Evolutionary conservation across 2,888 invertebrate species (phyloP), one percentile per base, ranked within the genome.

Genomic region (Coremacera marginata): DNA sequence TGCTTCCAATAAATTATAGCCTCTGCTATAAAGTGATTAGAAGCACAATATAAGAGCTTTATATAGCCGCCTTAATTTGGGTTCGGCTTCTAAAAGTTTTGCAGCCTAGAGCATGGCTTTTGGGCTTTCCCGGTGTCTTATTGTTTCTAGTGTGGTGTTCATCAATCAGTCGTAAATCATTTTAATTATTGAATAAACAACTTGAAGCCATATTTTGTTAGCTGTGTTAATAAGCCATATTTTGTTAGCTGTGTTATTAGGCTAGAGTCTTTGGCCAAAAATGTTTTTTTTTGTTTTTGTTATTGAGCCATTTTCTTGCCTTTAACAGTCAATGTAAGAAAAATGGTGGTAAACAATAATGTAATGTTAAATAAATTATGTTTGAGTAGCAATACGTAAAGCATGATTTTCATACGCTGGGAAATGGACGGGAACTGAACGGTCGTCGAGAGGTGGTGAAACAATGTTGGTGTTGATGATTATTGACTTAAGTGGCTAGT

Each of bases 131-230:
- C 5, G 14, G 27, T 60, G 11, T 60, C 7, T 60, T 60, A n/a
- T 60, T 27, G 60, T 60, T 60, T 25, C 22, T 37, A 44, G 60
- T 27, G 22, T 37, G 67, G 68, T 79, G 79, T 76, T 77, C 79
- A 79, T 81, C 80, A 79, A 75, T 76, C 70, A 65, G 76, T 65
- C 77, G 78, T 81, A 79, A 81, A 81, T 81, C 80, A 81, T 77
- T 80, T 80, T 77, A 75, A 80, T 80, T 81, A 79, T 81, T 77
- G 63, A 73, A 65, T 70, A 70, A 78, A 78, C 49, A 71, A 71
- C 70, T 57, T 37, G 11, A 34, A 31, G 44, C 25, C 57, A 49
- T n/a, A 49, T 11, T 5, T 25, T 60, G 27, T 25, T 60, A 60
- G 27, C 60, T 27, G 4, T n/a, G 8, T 65, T 65, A 22, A 55